These are phyloP conservation scores for Campoletis sonorensis DNA, from an alignment of 1,140 invertebrate species.

Conservation along the genomic window DNA sequence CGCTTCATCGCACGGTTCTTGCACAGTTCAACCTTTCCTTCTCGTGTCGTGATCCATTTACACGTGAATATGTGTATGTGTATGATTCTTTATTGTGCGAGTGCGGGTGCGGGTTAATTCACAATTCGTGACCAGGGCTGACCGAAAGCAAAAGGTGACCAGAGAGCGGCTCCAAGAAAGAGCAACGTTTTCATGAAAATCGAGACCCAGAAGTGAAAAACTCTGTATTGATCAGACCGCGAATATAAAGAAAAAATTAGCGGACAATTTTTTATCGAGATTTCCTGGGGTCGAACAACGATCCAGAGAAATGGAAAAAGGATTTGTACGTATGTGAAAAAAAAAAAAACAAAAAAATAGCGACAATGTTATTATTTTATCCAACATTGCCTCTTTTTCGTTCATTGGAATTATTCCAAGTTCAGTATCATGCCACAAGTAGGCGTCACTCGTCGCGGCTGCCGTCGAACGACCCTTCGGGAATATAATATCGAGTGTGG, in stretches of 20 bases:
- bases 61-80: too few species aligned
- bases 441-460: conserved; percentile 54
- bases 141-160: not conserved
- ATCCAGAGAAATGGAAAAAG: not conserved
- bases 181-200: conserved; percentile 2
- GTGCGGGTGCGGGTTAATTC: too few species aligned
- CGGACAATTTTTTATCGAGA: not conserved
- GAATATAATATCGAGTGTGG: not conserved
- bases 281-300: not conserved
- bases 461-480: conserved; percentile 25
- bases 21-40: conserved; percentile 50
- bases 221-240: not conserved
- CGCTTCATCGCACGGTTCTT: conserved; percentile 42
- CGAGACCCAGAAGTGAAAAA: not conserved
- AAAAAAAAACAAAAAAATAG: not conserved
- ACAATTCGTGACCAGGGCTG: conserved; percentile 38
- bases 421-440: conserved; percentile 56
- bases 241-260: not conserved
- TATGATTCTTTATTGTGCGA: too few species aligned
- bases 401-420: conserved; percentile 58
- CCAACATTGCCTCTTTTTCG: not conserved
- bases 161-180: too few species aligned
- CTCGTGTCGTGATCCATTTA: conserved; percentile 47
- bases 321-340: not conserved
- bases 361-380: not conserved